phyloP scores from a whole-genome alignment of 2,888 invertebrate species.

The Melipona bicolor region DNA sequence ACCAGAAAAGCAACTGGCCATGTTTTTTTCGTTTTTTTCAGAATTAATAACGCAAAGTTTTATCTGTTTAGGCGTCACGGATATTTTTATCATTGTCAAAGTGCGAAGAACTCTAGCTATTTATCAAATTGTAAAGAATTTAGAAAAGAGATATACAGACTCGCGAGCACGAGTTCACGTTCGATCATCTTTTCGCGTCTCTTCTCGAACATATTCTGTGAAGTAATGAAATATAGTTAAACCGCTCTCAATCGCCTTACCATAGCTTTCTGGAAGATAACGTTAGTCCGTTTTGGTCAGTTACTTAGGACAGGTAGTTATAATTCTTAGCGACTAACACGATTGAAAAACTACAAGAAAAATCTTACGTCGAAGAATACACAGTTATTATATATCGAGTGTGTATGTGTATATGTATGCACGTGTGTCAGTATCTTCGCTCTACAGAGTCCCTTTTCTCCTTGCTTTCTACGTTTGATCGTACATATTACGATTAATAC shows the following conservation, averaged over 20 bases:
- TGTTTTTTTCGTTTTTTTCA: background rate
- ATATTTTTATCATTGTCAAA: background rate
- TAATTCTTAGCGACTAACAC: conserved; percentile 44
- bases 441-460: background rate
- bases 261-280: conserved; percentile 38
- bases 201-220: background rate
- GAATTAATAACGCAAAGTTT: background rate
- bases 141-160: background rate
- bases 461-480: background rate
- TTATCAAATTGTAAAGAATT: background rate
- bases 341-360: conserved; percentile 55
- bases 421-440: background rate
- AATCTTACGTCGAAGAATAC: conserved; percentile 42
- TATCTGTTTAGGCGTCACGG: background rate
- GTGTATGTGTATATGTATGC: background rate
- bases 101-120: background rate
- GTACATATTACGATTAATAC: background rate
- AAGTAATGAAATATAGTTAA: background rate
- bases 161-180: background rate
- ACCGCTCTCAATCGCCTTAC: conserved; percentile 5
- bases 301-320: conserved; percentile 43
- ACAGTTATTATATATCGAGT: conserved; percentile 4
- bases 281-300: conserved; percentile 41
- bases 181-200: background rate
- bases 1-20: background rate